Conservation (phyloP, 2,888 invertebrate genomes). For the Alentia gelatinosa region DNA sequence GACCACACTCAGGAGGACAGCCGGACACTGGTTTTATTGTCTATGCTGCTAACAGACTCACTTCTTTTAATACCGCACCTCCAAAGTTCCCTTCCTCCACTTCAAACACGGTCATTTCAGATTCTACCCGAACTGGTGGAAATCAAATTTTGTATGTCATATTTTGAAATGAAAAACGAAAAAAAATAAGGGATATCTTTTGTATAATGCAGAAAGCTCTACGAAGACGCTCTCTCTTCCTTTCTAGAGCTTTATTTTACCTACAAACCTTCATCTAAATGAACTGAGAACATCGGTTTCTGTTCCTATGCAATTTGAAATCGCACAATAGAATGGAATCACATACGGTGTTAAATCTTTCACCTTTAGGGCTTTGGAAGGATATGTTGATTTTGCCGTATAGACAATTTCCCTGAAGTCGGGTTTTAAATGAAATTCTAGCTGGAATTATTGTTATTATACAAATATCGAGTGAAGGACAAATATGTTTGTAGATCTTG, state of each 20-base stretch:
- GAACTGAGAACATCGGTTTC: background rate
- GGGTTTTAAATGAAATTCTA: too few relatives aligned
- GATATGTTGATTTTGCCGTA: too few relatives aligned
- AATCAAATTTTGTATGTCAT: background rate
- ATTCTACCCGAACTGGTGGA: background rate
- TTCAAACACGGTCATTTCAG: background rate
- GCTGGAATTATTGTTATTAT: too few relatives aligned
- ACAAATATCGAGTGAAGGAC: too few relatives aligned
- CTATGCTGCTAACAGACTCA: background rate
- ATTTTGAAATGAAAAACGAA: background rate
- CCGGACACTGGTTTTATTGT: background rate
- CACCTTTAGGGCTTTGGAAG: background rate
- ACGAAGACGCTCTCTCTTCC: background rate
- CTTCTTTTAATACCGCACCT: background rate
- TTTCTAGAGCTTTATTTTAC: background rate
- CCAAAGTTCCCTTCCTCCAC: background rate
- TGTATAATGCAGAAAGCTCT: background rate
- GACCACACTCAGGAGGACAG: too few relatives aligned
- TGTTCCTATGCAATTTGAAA: conserved; percentile 7
- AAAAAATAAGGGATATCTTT: background rate
- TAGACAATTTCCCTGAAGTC: too few relatives aligned
- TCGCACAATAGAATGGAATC: background rate
- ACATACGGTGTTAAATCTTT: background rate
- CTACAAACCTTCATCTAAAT: background rate
- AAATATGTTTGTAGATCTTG: too few relatives aligned